Percentiles rank a stretch among this genome's conserved stretches.
Conservation (phyloP, 2,113 vertebrate genomes). For the Pungitius pungitius region DNA sequence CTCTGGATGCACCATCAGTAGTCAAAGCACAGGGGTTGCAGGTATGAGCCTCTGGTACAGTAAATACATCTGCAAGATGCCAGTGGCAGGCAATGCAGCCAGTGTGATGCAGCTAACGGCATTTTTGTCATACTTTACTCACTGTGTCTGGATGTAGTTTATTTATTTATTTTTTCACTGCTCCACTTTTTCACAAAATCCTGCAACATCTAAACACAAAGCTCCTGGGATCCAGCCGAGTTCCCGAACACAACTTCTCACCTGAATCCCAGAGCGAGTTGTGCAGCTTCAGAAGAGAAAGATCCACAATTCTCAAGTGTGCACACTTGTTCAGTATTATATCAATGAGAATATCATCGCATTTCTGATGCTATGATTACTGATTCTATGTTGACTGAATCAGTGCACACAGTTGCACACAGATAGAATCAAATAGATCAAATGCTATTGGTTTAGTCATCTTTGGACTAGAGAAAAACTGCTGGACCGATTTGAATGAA, state of each 20-base stretch:
- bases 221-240: constrained; percentile 53
- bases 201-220: constrained; percentile 56
- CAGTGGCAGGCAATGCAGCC: background rate
- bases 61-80: constrained; percentile 9
- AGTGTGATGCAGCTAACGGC: constrained; percentile 26
- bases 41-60: constrained; percentile 17
- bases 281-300: constrained; percentile 41
- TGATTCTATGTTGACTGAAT: constrained; percentile 4
- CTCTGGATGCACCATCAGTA: constrained; percentile 48
- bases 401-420: background rate
- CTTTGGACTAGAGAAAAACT: background rate
- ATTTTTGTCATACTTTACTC: constrained; percentile 12
- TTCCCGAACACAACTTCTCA: constrained; percentile 45
- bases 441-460: background rate
- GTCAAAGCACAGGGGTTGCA: constrained; percentile 35
- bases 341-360: constrained; percentile 26
- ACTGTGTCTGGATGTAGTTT: constrained; percentile 3
- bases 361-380: constrained; percentile 23
- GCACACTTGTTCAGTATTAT: constrained; percentile 13
- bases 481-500: background rate
- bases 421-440: too few species aligned
- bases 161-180: background rate
- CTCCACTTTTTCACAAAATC: constrained; percentile 56
- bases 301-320: constrained; percentile 42
- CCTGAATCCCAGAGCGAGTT: constrained; percentile 26